Evolutionary conservation across 2,888 invertebrate species (phyloP), one percentile per base, ranked within the genome.

Genomic region (Clanis bilineata): DNA sequence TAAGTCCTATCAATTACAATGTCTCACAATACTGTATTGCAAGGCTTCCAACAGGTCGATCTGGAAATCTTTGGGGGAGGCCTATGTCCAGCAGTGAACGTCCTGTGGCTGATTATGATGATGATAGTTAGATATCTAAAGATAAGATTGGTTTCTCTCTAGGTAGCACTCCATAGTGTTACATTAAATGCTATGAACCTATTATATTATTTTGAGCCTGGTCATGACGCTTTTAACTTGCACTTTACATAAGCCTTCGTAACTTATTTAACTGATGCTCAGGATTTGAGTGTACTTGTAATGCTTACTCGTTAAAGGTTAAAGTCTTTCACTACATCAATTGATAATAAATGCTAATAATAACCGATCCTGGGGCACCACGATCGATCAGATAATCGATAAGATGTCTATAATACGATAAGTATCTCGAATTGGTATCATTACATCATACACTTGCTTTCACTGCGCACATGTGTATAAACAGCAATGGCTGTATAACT

Each of bases 371-470:
- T 15, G 38, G 32, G 55, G 38, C 55, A 38, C 41, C 25, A 15
- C n/a, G n/a, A 41, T 56, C 39, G 25, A 25, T 39, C 25, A 23
- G 41, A 41, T 38, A 55, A 41, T 41, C 25, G 56, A 41, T 23
- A 23, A n/a, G 32, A 32, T 32, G 15, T 23, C 56, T 43, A 57
- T 43, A 43, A 28, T 57, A n/a, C n/a, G 56, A 56, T 56, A 56
- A 56, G 15, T 43, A 57, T 43, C 21, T 18, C 39, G 28, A 57
- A 43, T 43, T 21, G 28, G 25, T 15, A 10, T 9, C 28, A 43
- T 57, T 57, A 57, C 43, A 57, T 57, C 56, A 43, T 21, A 32
- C 47, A 7, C 6, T 5, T 39, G 18, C 51, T 51, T 51, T 51
- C 32, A 18, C 51, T 10, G 51, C 51, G 25, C 15, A 10, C 32